Base-by-base conservation (phyloP, 2,888 invertebrate genomes). In the Pyralis farinalis region DNA sequence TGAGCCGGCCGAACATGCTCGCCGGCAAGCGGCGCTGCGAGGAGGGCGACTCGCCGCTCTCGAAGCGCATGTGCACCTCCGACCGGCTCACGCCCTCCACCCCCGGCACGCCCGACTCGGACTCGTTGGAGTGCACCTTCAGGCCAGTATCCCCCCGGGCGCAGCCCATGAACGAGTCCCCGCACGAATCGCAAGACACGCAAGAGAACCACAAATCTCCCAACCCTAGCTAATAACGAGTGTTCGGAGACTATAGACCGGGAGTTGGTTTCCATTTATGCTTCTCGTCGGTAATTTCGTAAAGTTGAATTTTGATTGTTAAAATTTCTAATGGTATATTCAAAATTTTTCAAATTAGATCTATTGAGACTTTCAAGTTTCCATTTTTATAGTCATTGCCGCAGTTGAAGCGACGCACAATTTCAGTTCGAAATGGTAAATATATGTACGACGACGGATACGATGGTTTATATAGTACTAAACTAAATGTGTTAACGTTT, bases 1-100 rank as follows among this genome's bases (percentile, higher is more conserved):
- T 93, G 11, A 83, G 90, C 49, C 77, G 92, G 34, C 90, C 91
- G 31, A 87, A 77, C 55, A 75, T 83, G 49, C 70, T 88, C 21
- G 73, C 82, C 4, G 90, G 91, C 44, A 93, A 94, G 73, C 90
- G 94, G 48, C 91, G 93, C 59, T 89, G 90, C 62, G 92, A 92
- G 61, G 87, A 93, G 37, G 91, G 91, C 7, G 92, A 92, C 51
- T 81, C 76, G 1, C 84, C 88, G 0, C 61, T 74, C 3, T 72
- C 79, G 44, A 90, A 90, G 50, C 71, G 88, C 7, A 68, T 74
- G 71, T 88, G 87, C 63, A 74, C 83, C 4, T 63, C 69, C 0
- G 83, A 71, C 44, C 49, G 70, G 32, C 71, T 63, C 37, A 80
- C 72, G n/a, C 87, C 87, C 0, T 68, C 79, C 28, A 86, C 87